phyloP scores from a whole-genome alignment of 2,888 invertebrate genomes.

The Rutpela maculata region DNA sequence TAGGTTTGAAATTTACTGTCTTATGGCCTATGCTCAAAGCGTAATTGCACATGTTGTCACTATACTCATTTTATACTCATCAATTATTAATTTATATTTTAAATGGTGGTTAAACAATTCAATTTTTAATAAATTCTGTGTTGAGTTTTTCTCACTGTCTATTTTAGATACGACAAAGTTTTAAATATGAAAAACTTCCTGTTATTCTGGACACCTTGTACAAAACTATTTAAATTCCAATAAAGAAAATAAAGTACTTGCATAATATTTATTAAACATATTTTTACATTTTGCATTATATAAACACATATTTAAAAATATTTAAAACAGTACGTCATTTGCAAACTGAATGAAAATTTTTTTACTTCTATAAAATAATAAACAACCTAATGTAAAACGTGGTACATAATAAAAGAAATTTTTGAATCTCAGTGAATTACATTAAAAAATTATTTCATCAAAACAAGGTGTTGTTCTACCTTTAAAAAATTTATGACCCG shows the following conservation, averaged over 20 bases:
- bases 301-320: constrained; percentile 33
- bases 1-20: too few relatives aligned
- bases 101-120: too few relatives aligned
- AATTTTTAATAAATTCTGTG: too few relatives aligned
- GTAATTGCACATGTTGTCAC: too few relatives aligned
- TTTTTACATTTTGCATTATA: constrained; percentile 30
- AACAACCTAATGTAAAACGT: constrained; percentile 20
- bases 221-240: constrained; percentile 28
- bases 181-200: too few relatives aligned
- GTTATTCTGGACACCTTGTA: background rate
- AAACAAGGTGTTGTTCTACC: constrained; percentile 41
- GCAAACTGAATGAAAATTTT: constrained; percentile 11
- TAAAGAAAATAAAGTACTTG: constrained; percentile 32
- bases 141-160: too few relatives aligned
- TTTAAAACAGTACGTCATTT: constrained; percentile 27
- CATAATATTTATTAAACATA: constrained; percentile 36
- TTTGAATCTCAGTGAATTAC: constrained; percentile 28
- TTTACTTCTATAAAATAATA: background rate
- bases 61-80: too few relatives aligned
- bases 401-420: background rate
- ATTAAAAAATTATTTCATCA: constrained; percentile 33
- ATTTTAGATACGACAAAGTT: too few relatives aligned
- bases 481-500: constrained; percentile 33
- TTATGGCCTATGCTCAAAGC: too few relatives aligned
- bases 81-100: too few relatives aligned